These are phyloP conservation scores for Synergus laeviventris DNA, from an alignment of 2,888 invertebrate genomes.

Conservation along the genomic window DNA sequence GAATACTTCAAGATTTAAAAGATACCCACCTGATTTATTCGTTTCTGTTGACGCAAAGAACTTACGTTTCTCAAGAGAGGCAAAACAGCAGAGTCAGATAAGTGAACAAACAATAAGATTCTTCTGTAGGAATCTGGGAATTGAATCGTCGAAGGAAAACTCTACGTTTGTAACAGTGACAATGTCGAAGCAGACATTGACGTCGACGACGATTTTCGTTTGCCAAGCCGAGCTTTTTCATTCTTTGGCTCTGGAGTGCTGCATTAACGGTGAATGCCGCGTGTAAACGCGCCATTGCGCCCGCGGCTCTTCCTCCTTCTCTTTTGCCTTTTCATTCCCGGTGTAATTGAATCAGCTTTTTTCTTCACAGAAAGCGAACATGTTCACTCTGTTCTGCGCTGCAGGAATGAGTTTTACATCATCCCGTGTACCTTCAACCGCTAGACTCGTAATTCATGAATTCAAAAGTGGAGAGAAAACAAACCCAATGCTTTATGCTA, in stretches of 20 bases:
- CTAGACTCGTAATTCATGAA: conserved; percentile 19
- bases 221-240: not conserved
- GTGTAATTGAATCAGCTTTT: conserved; percentile 24
- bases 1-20: not conserved
- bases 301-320: conserved; percentile 3
- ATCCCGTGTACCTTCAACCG: not conserved
- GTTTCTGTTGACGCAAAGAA: not conserved
- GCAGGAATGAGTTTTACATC: conserved; percentile 25
- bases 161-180: conserved; percentile 6
- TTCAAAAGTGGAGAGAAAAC: conserved; percentile 12
- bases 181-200: not conserved
- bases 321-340: conserved; percentile 30
- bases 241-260: conserved; percentile 14
- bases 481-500: not conserved
- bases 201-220: conserved; percentile 3
- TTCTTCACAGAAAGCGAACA: conserved; percentile 30
- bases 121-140: not conserved
- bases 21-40: conserved; percentile 1
- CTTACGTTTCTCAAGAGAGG: not conserved
- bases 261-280: conserved; percentile 14
- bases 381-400: conserved; percentile 21
- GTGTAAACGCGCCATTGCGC: conserved; percentile 20
- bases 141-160: not conserved
- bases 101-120: conserved; percentile 23
- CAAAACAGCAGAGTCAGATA: not conserved